These are phyloP conservation scores for Drosophila neutralis DNA, from an alignment of 2,888 invertebrate species.

Conservation along the genomic window DNA sequence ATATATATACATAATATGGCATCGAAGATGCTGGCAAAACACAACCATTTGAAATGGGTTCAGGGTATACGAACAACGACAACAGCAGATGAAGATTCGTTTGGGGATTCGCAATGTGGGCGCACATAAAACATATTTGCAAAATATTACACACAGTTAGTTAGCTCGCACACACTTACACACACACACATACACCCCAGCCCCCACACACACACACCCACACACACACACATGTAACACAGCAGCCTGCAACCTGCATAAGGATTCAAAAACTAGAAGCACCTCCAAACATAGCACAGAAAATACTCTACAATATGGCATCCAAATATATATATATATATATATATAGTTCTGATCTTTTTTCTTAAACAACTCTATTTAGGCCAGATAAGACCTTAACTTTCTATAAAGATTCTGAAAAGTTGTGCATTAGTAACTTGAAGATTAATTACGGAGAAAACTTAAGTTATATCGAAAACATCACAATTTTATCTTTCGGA, in stretches of 20 bases:
- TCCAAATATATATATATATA: background rate
- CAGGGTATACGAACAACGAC: constrained; percentile 4
- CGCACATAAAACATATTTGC: constrained; percentile 72
- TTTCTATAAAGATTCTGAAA: background rate
- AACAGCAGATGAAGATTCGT: constrained; percentile 44
- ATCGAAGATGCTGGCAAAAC: background rate
- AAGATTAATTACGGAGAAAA: background rate
- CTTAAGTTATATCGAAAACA: background rate
- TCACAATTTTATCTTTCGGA: background rate
- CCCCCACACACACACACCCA: no score
- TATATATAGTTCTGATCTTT: no score
- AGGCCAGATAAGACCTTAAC: background rate
- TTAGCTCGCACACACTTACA: constrained; percentile 41
- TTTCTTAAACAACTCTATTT: no score
- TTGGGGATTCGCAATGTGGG: constrained; percentile 56
- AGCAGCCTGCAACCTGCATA: constrained; percentile 31
- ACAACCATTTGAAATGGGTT: background rate
- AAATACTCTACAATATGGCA: constrained; percentile 28
- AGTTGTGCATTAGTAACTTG: background rate
- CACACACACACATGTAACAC: constrained; percentile 2
- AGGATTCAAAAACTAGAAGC: constrained; percentile 28
- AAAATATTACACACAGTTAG: constrained; percentile 71
- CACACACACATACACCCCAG: constrained; percentile 3
- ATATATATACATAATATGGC: background rate
- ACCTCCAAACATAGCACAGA: background rate